phyloP scores from a whole-genome alignment of 2,113 vertebrate species.

The Lepus americanus region DNA sequence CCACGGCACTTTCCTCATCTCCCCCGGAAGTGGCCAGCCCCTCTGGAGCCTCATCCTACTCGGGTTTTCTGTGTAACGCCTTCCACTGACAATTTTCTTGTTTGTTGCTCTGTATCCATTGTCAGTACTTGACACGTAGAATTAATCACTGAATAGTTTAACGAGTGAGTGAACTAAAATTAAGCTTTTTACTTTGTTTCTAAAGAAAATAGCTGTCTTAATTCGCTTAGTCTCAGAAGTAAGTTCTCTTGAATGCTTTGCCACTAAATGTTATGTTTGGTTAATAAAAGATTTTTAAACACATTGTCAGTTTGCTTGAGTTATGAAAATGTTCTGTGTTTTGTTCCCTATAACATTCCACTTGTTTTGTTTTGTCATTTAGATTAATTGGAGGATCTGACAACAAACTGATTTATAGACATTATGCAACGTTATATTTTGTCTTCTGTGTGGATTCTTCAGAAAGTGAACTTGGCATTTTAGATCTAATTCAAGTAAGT shows the following conservation, averaged over 20 bases:
- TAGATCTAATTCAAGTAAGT: conserved; percentile 99
- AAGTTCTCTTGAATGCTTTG: conserved; percentile 45
- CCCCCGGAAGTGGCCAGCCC: not conserved
- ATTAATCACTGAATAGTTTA: conserved; percentile 14
- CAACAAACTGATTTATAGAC: conserved; percentile 99
- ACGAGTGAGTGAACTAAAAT: conserved; percentile 51
- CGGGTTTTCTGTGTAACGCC: not conserved
- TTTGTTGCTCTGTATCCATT: not conserved
- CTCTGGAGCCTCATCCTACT: not conserved
- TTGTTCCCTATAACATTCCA: conserved; percentile 53
- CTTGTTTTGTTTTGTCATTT: conserved; percentile 81
- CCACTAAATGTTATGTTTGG: conserved; percentile 44
- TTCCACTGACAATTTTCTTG: conserved; percentile 36
- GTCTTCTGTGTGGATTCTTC: conserved; percentile 99
- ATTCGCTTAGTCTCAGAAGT: conserved; percentile 45
- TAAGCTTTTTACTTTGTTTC: conserved; percentile 55
- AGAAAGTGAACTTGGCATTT: conserved; percentile 99
- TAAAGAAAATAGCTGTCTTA: conserved; percentile 31
- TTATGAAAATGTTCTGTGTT: conserved; percentile 63
- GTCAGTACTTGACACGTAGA: not conserved
- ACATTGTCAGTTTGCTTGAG: conserved; percentile 52
- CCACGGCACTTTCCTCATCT: not conserved
- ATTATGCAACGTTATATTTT: conserved; percentile 99
- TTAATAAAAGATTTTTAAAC: conserved; percentile 54
- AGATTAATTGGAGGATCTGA: conserved; percentile 99